A percentile compares a stretch with the other conserved stretches of the same genome.
Evolutionary conservation across 2,888 invertebrate genomes (phyloP).

Genomic region (Zelleria hepariella): DNA sequence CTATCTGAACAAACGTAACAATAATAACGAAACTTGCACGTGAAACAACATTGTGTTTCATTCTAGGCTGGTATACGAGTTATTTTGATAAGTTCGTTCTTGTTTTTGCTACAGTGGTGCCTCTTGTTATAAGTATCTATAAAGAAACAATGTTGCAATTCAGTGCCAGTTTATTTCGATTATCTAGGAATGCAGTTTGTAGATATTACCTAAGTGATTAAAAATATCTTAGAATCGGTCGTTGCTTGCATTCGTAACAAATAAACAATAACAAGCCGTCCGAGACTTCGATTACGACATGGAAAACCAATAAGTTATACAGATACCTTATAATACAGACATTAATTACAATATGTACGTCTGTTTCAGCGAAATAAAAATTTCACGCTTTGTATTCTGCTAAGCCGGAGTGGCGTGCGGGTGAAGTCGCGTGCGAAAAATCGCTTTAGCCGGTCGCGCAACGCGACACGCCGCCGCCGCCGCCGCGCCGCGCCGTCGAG

Average conservation of each 20-base stretch:
- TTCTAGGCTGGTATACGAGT: neutral
- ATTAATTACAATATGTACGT: neutral
- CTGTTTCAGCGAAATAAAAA: neutral
- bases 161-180: too few species aligned
- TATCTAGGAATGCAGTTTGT: too few species aligned
- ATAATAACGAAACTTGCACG: conserved; percentile 2
- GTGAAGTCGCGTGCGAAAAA: conserved; percentile 20
- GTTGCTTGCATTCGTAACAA: too few species aligned
- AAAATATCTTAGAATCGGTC: too few species aligned
- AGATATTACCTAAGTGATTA: too few species aligned
- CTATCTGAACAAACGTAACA: neutral
- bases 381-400: neutral
- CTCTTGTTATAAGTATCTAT: neutral
- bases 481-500: neutral
- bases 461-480: neutral
- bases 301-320: neutral
- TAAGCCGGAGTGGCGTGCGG: conserved; percentile 5
- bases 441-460: conserved; percentile 11
- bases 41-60: neutral
- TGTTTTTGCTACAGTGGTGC: neutral
- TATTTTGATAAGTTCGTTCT: neutral
- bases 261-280: too few species aligned
- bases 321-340: too few species aligned
- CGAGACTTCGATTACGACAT: too few species aligned
- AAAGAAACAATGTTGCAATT: too few species aligned